A percentile compares a stretch with the other conserved stretches of the same genome.
phyloP scores from a whole-genome alignment of 1,140 invertebrate genomes.

The Vollenhovia emeryi region DNA sequence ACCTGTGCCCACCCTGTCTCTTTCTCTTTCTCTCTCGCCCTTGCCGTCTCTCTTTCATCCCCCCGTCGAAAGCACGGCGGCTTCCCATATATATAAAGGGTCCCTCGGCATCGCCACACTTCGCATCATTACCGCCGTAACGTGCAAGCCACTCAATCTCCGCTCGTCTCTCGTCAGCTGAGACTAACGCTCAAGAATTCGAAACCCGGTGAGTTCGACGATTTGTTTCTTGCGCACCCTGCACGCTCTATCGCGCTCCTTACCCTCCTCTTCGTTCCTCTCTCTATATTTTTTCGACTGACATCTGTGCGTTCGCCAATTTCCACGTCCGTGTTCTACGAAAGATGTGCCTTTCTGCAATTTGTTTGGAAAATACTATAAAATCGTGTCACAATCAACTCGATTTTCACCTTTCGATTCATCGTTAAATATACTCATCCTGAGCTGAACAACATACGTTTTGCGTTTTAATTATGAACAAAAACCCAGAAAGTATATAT shows the following conservation, averaged over 20 bases:
- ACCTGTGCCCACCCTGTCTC: conserved; percentile 66
- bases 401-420: neutral
- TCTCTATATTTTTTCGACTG: neutral
- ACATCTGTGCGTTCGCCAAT: neutral
- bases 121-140: conserved; percentile 72
- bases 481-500: neutral
- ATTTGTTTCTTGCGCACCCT: neutral
- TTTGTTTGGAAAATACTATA: neutral
- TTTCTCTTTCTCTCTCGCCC: conserved; percentile 17
- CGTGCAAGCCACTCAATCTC: conserved; percentile 52
- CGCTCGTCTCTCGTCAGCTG: neutral
- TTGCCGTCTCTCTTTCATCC: conserved; percentile 47
- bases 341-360: neutral
- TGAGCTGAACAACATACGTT: neutral
- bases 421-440: neutral
- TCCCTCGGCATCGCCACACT: conserved; percentile 70
- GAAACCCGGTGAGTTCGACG: conserved; percentile 25
- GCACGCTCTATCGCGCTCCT: neutral
- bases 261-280: neutral
- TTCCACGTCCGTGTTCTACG: neutral
- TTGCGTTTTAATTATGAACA: neutral
- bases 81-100: conserved; percentile 75
- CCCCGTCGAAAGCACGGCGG: conserved; percentile 58
- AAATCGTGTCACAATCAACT: neutral
- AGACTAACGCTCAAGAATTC: conserved; percentile 13